phyloP scores from a whole-genome alignment of 1,140 invertebrate species.

The Hyles vespertilio region DNA sequence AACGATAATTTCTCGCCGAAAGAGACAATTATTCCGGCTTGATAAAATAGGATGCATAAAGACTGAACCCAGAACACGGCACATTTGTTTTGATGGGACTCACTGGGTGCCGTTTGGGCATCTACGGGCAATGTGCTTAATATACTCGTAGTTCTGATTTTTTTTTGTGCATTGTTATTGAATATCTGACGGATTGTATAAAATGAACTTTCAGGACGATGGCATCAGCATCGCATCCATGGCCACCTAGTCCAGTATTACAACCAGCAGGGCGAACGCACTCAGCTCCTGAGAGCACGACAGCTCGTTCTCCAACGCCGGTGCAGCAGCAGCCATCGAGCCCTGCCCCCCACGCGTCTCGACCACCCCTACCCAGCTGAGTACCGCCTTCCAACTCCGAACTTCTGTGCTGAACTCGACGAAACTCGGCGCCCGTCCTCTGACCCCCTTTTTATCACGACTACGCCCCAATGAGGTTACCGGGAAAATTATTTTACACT shows the following conservation, averaged over 20 bases:
- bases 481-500: slow-evolving; percentile 55
- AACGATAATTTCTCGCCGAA: too few relatives aligned
- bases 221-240: slow-evolving; percentile 79
- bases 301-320: slow-evolving; percentile 66
- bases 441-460: slow-evolving; percentile 47
- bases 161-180: neutral
- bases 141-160: too few relatives aligned
- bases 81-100: too few relatives aligned
- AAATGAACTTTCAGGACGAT: slow-evolving; percentile 65
- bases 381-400: slow-evolving; percentile 75
- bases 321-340: slow-evolving; percentile 43
- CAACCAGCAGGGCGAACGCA: slow-evolving; percentile 83
- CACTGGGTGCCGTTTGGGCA: too few relatives aligned
- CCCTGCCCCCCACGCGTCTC: slow-evolving; percentile 56
- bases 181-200: neutral
- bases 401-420: slow-evolving; percentile 75
- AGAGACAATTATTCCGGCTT: too few relatives aligned
- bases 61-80: too few relatives aligned
- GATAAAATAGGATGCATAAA: too few relatives aligned
- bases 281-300: slow-evolving; percentile 82
- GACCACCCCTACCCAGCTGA: slow-evolving; percentile 73
- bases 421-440: slow-evolving; percentile 71
- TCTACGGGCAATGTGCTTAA: too few relatives aligned
- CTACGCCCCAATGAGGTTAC: slow-evolving; percentile 45
- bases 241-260: slow-evolving; percentile 84